Evolutionary conservation across 2,113 vertebrate species (phyloP), one percentile per base, ranked within the genome.

Genomic region (Leptobrachium leishanense): DNA sequence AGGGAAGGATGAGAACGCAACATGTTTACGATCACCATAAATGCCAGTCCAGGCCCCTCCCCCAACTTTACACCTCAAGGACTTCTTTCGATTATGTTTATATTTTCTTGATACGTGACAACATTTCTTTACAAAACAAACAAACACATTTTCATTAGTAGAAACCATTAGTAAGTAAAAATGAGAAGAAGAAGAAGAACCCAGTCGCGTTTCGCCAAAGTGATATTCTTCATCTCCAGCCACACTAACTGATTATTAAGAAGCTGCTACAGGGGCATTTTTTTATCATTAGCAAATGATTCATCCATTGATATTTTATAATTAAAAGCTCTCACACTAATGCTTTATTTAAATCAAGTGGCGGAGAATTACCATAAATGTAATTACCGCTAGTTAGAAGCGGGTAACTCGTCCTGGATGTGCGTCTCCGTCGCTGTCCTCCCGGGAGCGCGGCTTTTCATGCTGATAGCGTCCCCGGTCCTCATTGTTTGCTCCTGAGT

Each of bases 281-380:
- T 57, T 80, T 74, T 73, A 80, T 74, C 77, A 57, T 80, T 74
- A 80, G 53, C 64, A 80, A 67, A 74, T 80, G 71, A 80, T 80
- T 80, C 77, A 80, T 80, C 68, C 77, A 74, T 80, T 74, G 77
- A 80, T 80, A 74, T 80, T 67, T 74, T 73, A 80, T 80, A 80
- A 80, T 80, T 80, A 80, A 74, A 80, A 74, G 77, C 77, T 68
- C 77, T 80, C 77, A 80, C 77, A 74, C 77, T 80, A 80, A 80
- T 80, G 70, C 77, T 80, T 74, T 80, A 80, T 80, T 80, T 80
- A 73, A 80, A 80, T 80, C 63, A 74, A 80, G 71, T 74, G 50
- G 53, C 68, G n/a, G 39, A 80, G 71, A 80, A 80, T 80, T 74
- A 74, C 53, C 77, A 80, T 80, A 80, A 80, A 80, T 80, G 71